phyloP scores from a whole-genome alignment of 2,113 vertebrate species.

The Cynopterus brachyotis region DNA sequence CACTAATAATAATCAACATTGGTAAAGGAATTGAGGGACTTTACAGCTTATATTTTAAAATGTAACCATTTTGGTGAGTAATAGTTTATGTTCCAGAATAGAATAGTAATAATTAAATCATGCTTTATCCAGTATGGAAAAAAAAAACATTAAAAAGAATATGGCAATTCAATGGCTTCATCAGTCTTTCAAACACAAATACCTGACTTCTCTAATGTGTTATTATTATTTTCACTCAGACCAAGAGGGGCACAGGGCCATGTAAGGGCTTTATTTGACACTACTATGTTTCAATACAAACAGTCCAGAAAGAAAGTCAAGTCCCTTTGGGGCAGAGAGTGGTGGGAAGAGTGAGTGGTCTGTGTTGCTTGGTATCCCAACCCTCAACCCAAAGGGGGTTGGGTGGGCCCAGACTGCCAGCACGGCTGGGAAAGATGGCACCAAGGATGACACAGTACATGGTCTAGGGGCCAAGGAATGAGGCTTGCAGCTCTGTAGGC shows the following conservation, averaged over 20 bases:
- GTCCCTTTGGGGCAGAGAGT: constrained; percentile 45
- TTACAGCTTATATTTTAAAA: constrained; percentile 16
- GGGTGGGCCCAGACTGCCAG: not conserved
- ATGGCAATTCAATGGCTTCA: not conserved
- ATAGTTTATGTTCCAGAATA: not conserved
- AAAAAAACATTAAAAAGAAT: not conserved
- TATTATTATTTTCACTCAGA: not conserved
- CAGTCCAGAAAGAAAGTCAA: constrained; percentile 72
- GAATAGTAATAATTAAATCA: not conserved
- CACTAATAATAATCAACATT: constrained; percentile 20
- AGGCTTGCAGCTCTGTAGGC: not conserved
- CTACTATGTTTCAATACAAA: constrained; percentile 74
- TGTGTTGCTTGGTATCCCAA: constrained; percentile 25
- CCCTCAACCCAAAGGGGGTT: not conserved
- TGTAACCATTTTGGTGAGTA: not conserved
- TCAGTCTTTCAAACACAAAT: not conserved
- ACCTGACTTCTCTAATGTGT: not conserved
- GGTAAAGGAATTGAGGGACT: not conserved
- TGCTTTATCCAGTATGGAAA: not conserved
- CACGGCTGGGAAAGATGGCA: constrained; percentile 33
- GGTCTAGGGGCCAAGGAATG: not conserved
- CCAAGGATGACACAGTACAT: constrained; percentile 15
- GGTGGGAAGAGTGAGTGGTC: constrained; percentile 7
- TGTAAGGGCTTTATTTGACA: constrained; percentile 73
- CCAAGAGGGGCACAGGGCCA: constrained; percentile 44